Evolutionary conservation across 1,140 invertebrate genomes (phyloP).

Genomic region (Acromyrmex echinatior): DNA sequence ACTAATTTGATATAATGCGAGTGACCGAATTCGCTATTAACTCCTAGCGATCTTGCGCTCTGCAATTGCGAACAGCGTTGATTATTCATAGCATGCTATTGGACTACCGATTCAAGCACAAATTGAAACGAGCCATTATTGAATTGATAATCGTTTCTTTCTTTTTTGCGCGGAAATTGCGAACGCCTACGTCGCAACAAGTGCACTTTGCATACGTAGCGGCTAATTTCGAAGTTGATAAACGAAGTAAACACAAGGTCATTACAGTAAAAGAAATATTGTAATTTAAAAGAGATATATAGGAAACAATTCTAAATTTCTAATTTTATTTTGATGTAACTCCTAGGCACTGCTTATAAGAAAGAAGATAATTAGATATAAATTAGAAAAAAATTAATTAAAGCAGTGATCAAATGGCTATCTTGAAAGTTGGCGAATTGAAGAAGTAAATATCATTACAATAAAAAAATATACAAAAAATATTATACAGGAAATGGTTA

Average conservation of each 20-base stretch:
- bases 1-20: too few species aligned
- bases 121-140: not conserved
- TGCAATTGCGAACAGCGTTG: not conserved
- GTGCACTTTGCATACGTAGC: not conserved
- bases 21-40: not conserved
- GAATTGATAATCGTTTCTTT: not conserved
- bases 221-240: not conserved
- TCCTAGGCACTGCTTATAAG: not conserved
- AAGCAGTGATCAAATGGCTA: not conserved
- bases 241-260: not conserved
- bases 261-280: not conserved
- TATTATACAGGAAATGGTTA: not conserved
- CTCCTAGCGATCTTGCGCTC: not conserved
- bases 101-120: not conserved
- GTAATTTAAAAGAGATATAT: not conserved
- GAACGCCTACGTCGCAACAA: not conserved
- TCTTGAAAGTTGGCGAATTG: not conserved
- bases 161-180: not conserved
- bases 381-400: not conserved
- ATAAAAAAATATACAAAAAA: not conserved
- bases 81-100: slow-evolving; percentile 14
- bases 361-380: not conserved
- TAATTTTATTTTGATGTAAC: not conserved
- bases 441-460: not conserved
- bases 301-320: not conserved